Evolutionary conservation across 2,888 invertebrate genomes (phyloP).

Genomic region (Stenotaenia linearis): DNA sequence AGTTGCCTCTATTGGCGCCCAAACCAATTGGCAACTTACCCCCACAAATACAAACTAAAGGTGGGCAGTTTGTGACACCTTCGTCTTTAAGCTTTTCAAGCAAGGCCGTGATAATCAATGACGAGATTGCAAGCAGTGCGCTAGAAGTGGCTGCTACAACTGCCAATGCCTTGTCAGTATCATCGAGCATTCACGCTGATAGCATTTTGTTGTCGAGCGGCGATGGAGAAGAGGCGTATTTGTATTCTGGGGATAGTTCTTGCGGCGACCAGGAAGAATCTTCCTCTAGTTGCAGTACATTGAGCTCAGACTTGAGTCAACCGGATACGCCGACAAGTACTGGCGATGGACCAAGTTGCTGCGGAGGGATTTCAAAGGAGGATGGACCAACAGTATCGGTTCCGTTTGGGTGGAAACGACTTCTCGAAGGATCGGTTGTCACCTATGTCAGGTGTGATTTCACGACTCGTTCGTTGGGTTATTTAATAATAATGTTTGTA

Average conservation of each 20-base stretch:
- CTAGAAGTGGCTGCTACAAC: background rate
- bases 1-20: background rate
- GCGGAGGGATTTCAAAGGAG: background rate
- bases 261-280: background rate
- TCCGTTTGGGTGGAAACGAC: conserved; percentile 72
- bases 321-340: background rate
- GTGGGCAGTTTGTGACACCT: background rate
- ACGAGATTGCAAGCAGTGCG: background rate
- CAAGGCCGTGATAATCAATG: background rate
- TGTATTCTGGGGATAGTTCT: background rate
- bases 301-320: conserved; percentile 47
- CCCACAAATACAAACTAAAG: background rate
- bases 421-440: conserved; percentile 63
- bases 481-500: too few relatives aligned
- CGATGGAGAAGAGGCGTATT: background rate
- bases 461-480: too few relatives aligned
- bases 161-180: background rate
- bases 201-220: background rate
- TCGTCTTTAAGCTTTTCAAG: background rate
- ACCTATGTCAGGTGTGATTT: conserved; percentile 66
- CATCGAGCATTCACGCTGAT: background rate
- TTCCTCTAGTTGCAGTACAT: conserved; percentile 51
- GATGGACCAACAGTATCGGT: conserved; percentile 45
- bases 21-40: background rate
- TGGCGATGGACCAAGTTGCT: background rate